These are phyloP conservation scores for Rhopalosiphum nymphaeae DNA, from an alignment of 2,888 invertebrate species.

Conservation along the genomic window DNA sequence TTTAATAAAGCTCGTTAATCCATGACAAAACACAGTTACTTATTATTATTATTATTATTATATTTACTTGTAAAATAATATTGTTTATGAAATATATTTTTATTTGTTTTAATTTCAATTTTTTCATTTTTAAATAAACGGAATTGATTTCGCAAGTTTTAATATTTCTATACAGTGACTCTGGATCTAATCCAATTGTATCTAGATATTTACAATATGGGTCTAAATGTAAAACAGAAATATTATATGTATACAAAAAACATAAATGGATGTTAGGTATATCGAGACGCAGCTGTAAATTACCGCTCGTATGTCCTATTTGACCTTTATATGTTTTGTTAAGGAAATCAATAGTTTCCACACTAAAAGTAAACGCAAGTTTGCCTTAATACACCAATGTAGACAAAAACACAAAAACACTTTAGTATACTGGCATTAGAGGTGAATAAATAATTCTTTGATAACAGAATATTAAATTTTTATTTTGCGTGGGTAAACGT, in stretches of 20 bases:
- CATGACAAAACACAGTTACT: background rate
- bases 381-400: background rate
- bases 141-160: background rate
- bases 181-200: background rate
- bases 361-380: background rate
- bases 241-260: background rate
- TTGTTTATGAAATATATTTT: background rate
- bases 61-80: background rate
- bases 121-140: background rate
- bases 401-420: background rate
- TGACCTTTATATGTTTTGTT: constrained; percentile 23
- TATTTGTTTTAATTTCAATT: background rate
- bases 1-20: background rate
- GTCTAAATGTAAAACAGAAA: background rate
- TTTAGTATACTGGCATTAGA: background rate
- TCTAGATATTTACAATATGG: background rate
- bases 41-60: background rate
- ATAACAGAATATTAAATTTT: background rate
- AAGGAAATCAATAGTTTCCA: constrained; percentile 40
- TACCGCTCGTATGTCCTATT: constrained; percentile 4
- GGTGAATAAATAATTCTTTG: background rate
- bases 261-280: background rate
- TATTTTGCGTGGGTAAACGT: background rate
- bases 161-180: background rate
- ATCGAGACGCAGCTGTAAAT: constrained; percentile 12